Conservation (phyloP, 92 coral and sea anemone species). For the Actinostola sp. region DNA sequence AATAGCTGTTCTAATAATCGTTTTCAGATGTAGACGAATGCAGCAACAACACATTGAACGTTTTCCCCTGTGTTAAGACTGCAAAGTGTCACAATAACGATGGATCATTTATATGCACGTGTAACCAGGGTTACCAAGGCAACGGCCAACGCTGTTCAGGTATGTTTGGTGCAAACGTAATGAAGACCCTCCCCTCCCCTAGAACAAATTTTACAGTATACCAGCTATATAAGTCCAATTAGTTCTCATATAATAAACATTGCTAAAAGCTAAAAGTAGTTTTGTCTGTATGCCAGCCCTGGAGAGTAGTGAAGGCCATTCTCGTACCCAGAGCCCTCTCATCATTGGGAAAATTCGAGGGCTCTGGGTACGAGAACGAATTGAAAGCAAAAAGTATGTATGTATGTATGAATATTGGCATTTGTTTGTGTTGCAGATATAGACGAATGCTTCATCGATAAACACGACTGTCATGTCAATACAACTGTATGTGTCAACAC, state of each 20-base stretch:
- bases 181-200: background rate
- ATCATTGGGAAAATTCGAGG: too few species aligned
- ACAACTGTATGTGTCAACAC: conserved; percentile 4
- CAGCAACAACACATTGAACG: background rate
- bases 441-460: conserved; percentile 4
- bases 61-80: conserved; percentile 7
- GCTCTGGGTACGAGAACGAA: background rate
- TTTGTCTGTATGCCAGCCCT: too few species aligned
- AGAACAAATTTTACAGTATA: too few species aligned
- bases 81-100: conserved; percentile 21
- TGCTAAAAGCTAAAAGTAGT: too few species aligned
- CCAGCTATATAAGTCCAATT: too few species aligned
- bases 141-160: conserved; percentile 30
- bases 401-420: background rate
- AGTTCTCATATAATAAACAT: too few species aligned
- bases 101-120: conserved; percentile 20
- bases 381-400: background rate
- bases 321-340: too few species aligned
- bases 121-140: conserved; percentile 21
- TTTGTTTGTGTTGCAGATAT: background rate
- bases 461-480: conserved; percentile 7
- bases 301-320: too few species aligned
- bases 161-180: background rate
- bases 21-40: conserved; percentile 48
- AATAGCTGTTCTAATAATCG: too few species aligned